phyloP scores from a whole-genome alignment of 2,113 vertebrate genomes.

The Tympanuchus pallidicinctus region DNA sequence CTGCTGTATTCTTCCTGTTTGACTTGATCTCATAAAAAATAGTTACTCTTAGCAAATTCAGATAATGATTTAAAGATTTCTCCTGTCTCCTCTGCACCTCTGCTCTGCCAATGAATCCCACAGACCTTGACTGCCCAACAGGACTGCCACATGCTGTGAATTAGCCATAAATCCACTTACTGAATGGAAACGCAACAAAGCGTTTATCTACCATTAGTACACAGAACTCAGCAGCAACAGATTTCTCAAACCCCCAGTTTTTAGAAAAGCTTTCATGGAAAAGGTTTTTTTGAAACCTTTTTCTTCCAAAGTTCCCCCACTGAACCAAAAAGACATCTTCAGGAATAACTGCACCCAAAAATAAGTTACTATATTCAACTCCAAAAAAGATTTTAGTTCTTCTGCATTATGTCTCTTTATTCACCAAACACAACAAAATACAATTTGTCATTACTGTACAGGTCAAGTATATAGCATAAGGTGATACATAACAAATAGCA shows the following conservation, averaged over 20 bases:
- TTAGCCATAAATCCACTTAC: not conserved
- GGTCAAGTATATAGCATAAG: not conserved
- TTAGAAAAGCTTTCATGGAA: not conserved
- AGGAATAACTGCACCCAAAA: not conserved
- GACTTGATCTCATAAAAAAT: not conserved
- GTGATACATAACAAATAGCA: not conserved
- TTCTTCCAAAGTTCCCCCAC: not conserved
- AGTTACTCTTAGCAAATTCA: not conserved
- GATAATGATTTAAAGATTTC: too few species aligned
- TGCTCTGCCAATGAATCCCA: not conserved
- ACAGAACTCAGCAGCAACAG: not conserved
- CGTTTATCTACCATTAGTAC: not conserved
- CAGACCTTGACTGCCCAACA: not conserved
- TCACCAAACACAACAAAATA: not conserved
- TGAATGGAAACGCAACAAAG: not conserved
- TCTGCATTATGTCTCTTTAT: not conserved
- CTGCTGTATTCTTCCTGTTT: not conserved
- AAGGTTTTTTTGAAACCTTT: not conserved
- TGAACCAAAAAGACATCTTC: not conserved
- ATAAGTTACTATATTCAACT: not conserved
- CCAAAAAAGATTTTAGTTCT: not conserved
- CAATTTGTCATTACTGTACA: not conserved
- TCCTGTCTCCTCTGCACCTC: not conserved
- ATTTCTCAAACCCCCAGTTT: not conserved
- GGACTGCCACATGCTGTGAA: not conserved